Conservation (phyloP, 2,888 invertebrate species). For the Strigamia transsilvanica region DNA sequence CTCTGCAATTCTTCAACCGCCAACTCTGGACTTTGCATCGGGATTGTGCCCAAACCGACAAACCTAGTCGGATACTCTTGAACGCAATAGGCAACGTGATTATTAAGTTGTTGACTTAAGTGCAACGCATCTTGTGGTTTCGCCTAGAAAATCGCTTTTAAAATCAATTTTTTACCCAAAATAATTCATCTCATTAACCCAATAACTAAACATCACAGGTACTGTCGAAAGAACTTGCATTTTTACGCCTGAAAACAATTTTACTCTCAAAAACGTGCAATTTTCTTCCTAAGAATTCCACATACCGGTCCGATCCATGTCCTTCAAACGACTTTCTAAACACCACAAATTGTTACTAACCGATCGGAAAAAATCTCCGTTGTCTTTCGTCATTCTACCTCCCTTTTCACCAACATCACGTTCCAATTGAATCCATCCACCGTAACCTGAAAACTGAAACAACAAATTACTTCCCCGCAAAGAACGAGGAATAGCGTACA, state of each 20-base stretch:
- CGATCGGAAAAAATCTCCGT: conserved; percentile 67
- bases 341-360: conserved; percentile 69
- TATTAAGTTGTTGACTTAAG: conserved; percentile 67
- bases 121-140: conserved; percentile 67
- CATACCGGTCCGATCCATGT: conserved; percentile 67
- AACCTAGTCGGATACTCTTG: conserved; percentile 65
- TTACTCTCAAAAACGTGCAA: background rate
- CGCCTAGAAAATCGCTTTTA: conserved; percentile 63
- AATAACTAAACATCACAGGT: conserved; percentile 71
- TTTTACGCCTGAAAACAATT: conserved; percentile 61
- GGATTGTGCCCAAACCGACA: conserved; percentile 68
- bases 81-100: conserved; percentile 67
- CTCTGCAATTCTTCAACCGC: conserved; percentile 68
- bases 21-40: conserved; percentile 67
- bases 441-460: conserved; percentile 67
- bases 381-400: conserved; percentile 66
- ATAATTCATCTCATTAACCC: conserved; percentile 63
- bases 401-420: conserved; percentile 62
- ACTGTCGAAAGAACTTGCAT: conserved; percentile 70
- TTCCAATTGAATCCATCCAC: conserved; percentile 67
- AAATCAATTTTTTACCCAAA: background rate
- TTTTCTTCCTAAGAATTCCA: conserved; percentile 58
- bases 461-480: background rate
- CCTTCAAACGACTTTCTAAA: conserved; percentile 65
- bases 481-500: conserved; percentile 11